These are phyloP conservation scores for Lanistes nyassanus DNA, from an alignment of 1,140 invertebrate genomes.

Conservation along the genomic window DNA sequence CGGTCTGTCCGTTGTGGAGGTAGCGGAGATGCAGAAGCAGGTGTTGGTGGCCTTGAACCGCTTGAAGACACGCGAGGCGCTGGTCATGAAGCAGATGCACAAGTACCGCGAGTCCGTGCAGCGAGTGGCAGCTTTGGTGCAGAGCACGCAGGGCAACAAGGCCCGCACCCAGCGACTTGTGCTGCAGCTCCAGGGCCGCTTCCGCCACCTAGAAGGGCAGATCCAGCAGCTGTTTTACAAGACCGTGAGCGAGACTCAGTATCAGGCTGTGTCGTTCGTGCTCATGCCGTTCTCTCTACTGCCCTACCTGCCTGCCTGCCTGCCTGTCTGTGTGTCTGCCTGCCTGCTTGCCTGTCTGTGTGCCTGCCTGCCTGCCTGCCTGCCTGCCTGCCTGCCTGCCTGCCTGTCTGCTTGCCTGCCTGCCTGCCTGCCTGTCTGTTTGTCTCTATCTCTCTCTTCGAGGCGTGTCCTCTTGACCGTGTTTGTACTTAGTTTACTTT, in stretches of 20 bases:
- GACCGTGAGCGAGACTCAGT: background rate
- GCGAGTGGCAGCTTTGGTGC: conserved; percentile 7
- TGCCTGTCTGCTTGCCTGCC: background rate
- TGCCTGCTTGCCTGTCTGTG: background rate
- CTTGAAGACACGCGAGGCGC: conserved; percentile 22
- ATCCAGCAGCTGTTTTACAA: conserved; percentile 15
- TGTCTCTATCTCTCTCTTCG: too few relatives aligned
- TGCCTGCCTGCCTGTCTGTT: too few relatives aligned
- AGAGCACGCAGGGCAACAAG: background rate
- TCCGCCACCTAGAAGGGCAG: conserved; percentile 1
- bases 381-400: background rate
- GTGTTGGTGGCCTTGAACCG: conserved; percentile 24
- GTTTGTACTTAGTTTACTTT: too few relatives aligned
- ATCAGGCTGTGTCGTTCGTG: background rate
- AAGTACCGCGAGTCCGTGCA: conserved; percentile 21
- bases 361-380: background rate
- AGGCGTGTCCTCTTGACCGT: too few relatives aligned
- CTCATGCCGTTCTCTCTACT: background rate
- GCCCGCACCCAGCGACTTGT: conserved; percentile 2
- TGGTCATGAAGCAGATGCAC: conserved; percentile 24
- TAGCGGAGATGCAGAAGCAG: conserved; percentile 27
- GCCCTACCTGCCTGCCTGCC: background rate
- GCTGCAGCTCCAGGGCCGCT: conserved; percentile 8
- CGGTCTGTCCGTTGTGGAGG: conserved; percentile 23
- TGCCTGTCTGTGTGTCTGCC: background rate